Conservation (phyloP, 2,888 invertebrate genomes). For the Drosophila anomalipes region DNA sequence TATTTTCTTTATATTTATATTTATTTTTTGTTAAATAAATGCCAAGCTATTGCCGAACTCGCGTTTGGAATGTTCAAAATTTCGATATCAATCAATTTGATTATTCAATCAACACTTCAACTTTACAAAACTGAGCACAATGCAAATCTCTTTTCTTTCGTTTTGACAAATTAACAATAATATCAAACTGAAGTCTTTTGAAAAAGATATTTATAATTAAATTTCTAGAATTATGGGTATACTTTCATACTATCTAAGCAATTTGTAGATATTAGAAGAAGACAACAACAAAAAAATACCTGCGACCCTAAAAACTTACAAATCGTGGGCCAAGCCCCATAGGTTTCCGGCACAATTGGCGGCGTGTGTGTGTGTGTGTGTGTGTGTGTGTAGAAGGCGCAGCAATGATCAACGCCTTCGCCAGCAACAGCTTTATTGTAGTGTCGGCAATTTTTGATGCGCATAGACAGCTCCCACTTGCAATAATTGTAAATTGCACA, state of each 20-base stretch:
- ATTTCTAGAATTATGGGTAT: background rate
- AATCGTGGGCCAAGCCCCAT: slow-evolving; percentile 47
- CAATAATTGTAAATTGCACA: slow-evolving; percentile 58
- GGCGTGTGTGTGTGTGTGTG: slow-evolving; percentile 20
- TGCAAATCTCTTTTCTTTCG: background rate
- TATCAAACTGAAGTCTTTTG: background rate
- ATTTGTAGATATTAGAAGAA: slow-evolving; percentile 31
- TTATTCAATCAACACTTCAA: background rate
- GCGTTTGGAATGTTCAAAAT: background rate
- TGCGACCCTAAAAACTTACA: slow-evolving; percentile 36
- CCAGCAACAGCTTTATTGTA: slow-evolving; percentile 1
- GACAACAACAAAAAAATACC: slow-evolving; percentile 2
- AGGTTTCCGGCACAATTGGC: slow-evolving; percentile 39
- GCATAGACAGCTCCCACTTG: slow-evolving; percentile 47
- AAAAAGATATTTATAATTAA: background rate
- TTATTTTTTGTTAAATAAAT: background rate
- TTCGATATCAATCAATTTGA: background rate
- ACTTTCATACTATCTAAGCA: background rate
- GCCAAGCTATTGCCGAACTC: background rate
- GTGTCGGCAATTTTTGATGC: slow-evolving; percentile 39
- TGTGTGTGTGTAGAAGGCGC: slow-evolving; percentile 44
- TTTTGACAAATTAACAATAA: background rate
- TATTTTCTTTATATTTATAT: too few species aligned
- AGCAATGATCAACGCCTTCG: slow-evolving; percentile 44
- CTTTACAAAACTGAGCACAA: background rate